Conservation (phyloP, 2,888 invertebrate species). For the Leptopilina drosophilae region DNA sequence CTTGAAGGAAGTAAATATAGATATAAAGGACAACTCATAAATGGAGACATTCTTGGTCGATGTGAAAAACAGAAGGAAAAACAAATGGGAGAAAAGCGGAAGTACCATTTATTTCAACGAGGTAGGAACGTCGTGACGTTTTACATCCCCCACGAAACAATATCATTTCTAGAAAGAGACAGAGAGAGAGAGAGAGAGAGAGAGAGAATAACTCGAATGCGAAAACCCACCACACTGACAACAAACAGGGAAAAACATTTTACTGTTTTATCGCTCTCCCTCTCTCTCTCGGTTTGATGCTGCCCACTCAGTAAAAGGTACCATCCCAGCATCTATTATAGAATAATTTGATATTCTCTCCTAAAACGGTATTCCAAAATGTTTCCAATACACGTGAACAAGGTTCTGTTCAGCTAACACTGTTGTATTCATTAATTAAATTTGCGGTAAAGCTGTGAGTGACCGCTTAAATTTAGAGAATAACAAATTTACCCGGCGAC, state of each 20-base stretch:
- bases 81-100: slow-evolving; percentile 59
- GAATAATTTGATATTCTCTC: slow-evolving; percentile 34
- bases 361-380: neutral
- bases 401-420: neutral
- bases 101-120: slow-evolving; percentile 62
- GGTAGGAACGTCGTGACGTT: slow-evolving; percentile 60
- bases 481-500: slow-evolving; percentile 10
- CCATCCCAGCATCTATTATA: neutral
- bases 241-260: slow-evolving; percentile 39
- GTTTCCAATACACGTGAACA: slow-evolving; percentile 23
- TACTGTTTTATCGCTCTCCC: slow-evolving; percentile 22
- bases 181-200: too few relatives aligned
- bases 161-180: slow-evolving; percentile 50
- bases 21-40: slow-evolving; percentile 40
- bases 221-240: slow-evolving; percentile 34
- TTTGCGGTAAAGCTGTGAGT: neutral
- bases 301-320: slow-evolving; percentile 4
- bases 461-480: slow-evolving; percentile 30
- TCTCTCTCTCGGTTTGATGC: slow-evolving; percentile 21
- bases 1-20: slow-evolving; percentile 13
- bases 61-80: slow-evolving; percentile 44
- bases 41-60: slow-evolving; percentile 40
- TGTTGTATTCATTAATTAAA: slow-evolving; percentile 19
- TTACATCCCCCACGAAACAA: slow-evolving; percentile 62
- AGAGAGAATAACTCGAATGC: slow-evolving; percentile 42